phyloP scores from a whole-genome alignment of 2,888 invertebrate species.

The Halictus quadricinctus region DNA sequence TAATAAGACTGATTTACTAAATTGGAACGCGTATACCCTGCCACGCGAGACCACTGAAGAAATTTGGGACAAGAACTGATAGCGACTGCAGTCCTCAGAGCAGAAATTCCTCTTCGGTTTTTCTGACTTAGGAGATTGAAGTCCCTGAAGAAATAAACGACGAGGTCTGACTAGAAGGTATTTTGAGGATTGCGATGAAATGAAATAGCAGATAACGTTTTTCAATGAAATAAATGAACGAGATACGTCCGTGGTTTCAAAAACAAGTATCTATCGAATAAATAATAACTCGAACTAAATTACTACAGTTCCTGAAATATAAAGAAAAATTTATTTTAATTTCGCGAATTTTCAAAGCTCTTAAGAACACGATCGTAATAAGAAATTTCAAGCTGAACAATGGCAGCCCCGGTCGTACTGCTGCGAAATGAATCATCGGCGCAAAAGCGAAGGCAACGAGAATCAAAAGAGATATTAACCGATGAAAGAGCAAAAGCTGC shows the following conservation, averaged over 20 bases:
- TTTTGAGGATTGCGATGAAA: neutral
- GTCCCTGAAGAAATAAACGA: neutral
- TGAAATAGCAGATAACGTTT: constrained; percentile 1
- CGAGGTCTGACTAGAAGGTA: neutral
- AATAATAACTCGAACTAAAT: no score
- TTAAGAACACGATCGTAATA: neutral
- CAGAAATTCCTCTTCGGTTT: neutral
- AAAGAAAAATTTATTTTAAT: neutral
- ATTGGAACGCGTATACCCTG: neutral
- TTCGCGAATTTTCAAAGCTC: neutral
- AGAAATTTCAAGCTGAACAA: neutral
- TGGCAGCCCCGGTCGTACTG: neutral
- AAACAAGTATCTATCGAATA: no score
- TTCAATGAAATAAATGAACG: neutral
- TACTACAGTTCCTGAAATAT: no score
- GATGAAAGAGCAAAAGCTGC: neutral
- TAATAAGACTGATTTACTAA: constrained; percentile 17
- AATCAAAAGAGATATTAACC: neutral
- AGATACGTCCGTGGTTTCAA: neutral
- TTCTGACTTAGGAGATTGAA: constrained; percentile 19
- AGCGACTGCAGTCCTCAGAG: neutral
- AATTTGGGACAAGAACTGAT: neutral
- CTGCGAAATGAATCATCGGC: neutral
- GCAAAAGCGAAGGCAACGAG: neutral
- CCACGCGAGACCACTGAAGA: neutral